Base-by-base conservation (phyloP, 2,888 invertebrate genomes). In the Calephelis perditalis region DNA sequence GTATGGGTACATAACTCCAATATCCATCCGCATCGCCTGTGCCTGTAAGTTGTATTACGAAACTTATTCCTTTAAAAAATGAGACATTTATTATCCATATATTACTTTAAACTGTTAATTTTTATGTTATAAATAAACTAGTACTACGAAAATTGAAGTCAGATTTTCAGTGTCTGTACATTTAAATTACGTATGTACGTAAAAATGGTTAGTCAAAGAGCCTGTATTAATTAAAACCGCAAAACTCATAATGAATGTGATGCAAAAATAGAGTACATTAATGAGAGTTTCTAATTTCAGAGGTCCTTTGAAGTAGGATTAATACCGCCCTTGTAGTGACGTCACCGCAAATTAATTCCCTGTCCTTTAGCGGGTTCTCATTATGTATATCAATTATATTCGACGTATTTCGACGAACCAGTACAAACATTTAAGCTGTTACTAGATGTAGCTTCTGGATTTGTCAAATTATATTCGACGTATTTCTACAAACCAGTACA, bases 241-340 rank as follows among this genome's bases (percentile, higher is more conserved):
- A 55, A 60, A 59, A 60, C 55, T 60, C 59, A 60, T 52, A 52
- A 52, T 52, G 36, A 60, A 60, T 46, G 46, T 56, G 55, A 55
- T 56, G 15, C 26, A 56, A 60, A 60, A 60, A 60, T 37, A 12
- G 37, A 46, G 45, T 36, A 37, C 59, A 60, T 66, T 63, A 65
- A 68, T 67, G 56, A 75, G 72, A 74, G 77, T 73, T 68, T 78
- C 76, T 80, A 84, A 84, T 83, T 81, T 77, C 74, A 80, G 73
- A 70, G 56, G 76, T 76, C 85, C 89, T 88, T 88, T 88, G 88
- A 88, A 82, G 89, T 88, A 69, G 81, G 87, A 88, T 88, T 88
- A 88, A 78, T 76, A 73, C 74, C 72, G 72, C 67, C 75, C 74
- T 73, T 77, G 7, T 7, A 54, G 54, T 54, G 36, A 54, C 54